Evolutionary conservation across 2,888 invertebrate species (phyloP), one percentile per base, ranked within the genome.

Genomic region (Caenorhabditis sulstoni): DNA sequence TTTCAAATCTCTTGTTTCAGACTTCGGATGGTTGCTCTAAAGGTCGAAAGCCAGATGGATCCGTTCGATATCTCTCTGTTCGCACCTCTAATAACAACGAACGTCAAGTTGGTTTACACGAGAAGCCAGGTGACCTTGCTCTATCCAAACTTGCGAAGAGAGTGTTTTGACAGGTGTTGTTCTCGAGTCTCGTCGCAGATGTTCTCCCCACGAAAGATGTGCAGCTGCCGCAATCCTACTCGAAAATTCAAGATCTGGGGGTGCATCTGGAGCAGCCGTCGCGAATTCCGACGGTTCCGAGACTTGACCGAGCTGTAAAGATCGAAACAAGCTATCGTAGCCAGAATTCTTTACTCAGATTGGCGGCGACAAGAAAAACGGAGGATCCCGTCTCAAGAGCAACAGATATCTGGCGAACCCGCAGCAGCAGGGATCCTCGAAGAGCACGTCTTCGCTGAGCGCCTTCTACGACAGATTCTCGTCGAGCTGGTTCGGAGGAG

Each of bases 61-160:
- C 85, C 85, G 4, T 85, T 85, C 39, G 85, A 85, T 52, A 70
- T 85, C 3, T 79, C 81, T 8, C 62, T 85, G 20, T 58, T 85
- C 16, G 50, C 75, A 14, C 80, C 82, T 8, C 79, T 83, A 39
- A 65, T 85, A n/a, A 37, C 81, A 0, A 57, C 75, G n/a, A 85
- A 84, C 59, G 73, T 83, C 1, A 81, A 83, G 29, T 62, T 82
- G 23, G 79, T 81, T 8, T 67, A 82, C 20, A 65, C 77, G 8
- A 65, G 85, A 62, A 74, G 78, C 41, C 85, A 85, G 78, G 81
- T 85, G 58, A 1, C n/a, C 23, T 57, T 37, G n/a, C 59, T 41
- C 7, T 18, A 8, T 22, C 14, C 7, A 22, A 20, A 23, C 16
- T 49, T 37, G 11, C 18, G n/a, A 29, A 29, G 3, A 5, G 4